phyloP scores from a whole-genome alignment of 30 jellyfish, hydroid and myxozoan genomes.

The Hydractinia symbiolongicarpus region DNA sequence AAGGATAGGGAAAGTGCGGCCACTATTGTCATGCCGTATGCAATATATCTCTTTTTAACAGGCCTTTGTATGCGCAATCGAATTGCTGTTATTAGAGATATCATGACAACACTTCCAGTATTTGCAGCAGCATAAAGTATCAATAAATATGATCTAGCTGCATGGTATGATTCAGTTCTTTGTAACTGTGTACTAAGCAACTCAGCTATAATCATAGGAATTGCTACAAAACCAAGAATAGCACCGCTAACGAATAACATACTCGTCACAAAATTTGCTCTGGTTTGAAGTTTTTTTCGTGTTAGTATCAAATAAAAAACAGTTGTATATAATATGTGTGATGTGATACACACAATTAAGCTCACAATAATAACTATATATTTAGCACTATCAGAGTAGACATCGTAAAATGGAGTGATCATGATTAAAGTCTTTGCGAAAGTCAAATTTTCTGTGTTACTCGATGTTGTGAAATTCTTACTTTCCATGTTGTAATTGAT shows the following conservation, averaged over 20 bases:
- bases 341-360: background rate
- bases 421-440: too few relatives aligned
- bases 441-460: too few relatives aligned
- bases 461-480: too few relatives aligned
- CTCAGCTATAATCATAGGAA: background rate
- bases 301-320: background rate
- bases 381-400: too few relatives aligned
- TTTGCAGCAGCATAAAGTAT: background rate
- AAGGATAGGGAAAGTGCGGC: background rate
- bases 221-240: background rate
- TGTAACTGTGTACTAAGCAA: background rate
- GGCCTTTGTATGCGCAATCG: background rate
- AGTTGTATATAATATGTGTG: background rate
- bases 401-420: too few relatives aligned
- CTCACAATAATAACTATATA: too few relatives aligned
- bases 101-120: background rate
- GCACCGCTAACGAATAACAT: background rate
- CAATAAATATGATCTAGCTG: background rate
- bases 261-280: background rate
- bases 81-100: constrained; percentile 3
- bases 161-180: background rate
- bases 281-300: background rate
- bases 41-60: too few relatives aligned
- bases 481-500: too few relatives aligned
- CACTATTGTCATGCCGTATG: background rate